Evolutionary conservation across 2,888 invertebrate genomes (phyloP).

Genomic region (Lottia scabra): DNA sequence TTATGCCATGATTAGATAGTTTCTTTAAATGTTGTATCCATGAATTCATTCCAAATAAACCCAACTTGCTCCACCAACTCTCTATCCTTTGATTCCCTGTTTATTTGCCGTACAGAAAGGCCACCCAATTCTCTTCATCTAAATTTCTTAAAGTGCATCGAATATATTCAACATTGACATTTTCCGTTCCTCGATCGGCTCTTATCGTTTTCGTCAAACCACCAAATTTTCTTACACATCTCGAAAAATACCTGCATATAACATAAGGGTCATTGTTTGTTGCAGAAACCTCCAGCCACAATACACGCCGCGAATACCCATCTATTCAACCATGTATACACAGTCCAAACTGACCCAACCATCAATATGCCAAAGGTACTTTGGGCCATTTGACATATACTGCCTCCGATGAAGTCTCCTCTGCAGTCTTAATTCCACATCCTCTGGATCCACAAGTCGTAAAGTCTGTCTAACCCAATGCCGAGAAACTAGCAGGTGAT

Average conservation of each 20-base stretch:
- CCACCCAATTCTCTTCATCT: not conserved
- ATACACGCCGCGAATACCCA: conserved; percentile 2
- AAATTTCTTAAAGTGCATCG: not conserved
- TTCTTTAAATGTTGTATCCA: not conserved
- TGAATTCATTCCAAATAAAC: not conserved
- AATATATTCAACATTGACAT: conserved; percentile 5
- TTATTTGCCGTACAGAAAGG: not conserved
- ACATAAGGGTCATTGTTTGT: conserved; percentile 14
- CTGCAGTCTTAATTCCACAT: conserved; percentile 3
- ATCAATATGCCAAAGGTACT: conserved; percentile 18
- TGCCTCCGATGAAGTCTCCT: too few species aligned
- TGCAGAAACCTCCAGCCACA: conserved; percentile 11
- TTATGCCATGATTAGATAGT: not conserved
- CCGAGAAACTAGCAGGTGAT: not conserved
- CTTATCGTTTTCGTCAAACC: conserved; percentile 11
- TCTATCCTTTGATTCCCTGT: not conserved
- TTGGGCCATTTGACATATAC: conserved; percentile 11
- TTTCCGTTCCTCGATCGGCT: conserved; percentile 16
- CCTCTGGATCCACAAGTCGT: conserved; percentile 6
- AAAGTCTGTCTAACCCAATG: conserved; percentile 8
- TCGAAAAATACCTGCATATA: conserved; percentile 5
- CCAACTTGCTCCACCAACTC: not conserved
- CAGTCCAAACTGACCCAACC: conserved; percentile 13
- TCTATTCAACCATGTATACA: conserved; percentile 17
- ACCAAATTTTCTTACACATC: not conserved